phyloP scores from a whole-genome alignment of 2,888 invertebrate species.

The Oxystoma pomonae region DNA sequence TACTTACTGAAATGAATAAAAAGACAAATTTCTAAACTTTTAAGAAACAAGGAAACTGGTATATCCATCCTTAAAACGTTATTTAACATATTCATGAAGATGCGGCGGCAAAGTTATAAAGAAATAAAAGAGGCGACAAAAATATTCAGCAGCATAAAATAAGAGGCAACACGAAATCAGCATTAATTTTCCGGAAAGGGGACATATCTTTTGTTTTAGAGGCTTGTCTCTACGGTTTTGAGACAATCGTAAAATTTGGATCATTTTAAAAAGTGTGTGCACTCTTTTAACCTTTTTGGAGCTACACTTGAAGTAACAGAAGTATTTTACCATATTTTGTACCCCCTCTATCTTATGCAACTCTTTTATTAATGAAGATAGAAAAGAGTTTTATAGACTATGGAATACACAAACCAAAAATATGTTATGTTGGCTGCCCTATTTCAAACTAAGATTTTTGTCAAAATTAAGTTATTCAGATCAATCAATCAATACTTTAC shows the following conservation, averaged over 20 bases:
- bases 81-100: background rate
- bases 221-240: background rate
- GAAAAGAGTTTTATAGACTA: too few relatives aligned
- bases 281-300: too few relatives aligned
- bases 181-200: background rate
- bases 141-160: background rate
- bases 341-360: too few relatives aligned
- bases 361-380: too few relatives aligned
- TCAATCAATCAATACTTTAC: too few relatives aligned
- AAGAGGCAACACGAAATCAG: background rate
- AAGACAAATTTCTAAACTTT: background rate
- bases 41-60: background rate
- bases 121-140: background rate
- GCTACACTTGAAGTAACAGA: too few relatives aligned
- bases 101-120: background rate
- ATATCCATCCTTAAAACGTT: background rate
- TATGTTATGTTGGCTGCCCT: too few relatives aligned
- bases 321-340: too few relatives aligned
- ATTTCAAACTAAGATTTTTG: too few relatives aligned
- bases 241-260: background rate
- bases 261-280: too few relatives aligned
- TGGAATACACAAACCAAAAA: too few relatives aligned
- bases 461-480: too few relatives aligned
- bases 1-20: background rate
- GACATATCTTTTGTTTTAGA: background rate